Percentiles rank a stretch among this genome's conserved stretches.
These are phyloP conservation scores for Crenichthys baileyi DNA, from an alignment of 2,797 vertebrate species.

Conservation along the genomic window DNA sequence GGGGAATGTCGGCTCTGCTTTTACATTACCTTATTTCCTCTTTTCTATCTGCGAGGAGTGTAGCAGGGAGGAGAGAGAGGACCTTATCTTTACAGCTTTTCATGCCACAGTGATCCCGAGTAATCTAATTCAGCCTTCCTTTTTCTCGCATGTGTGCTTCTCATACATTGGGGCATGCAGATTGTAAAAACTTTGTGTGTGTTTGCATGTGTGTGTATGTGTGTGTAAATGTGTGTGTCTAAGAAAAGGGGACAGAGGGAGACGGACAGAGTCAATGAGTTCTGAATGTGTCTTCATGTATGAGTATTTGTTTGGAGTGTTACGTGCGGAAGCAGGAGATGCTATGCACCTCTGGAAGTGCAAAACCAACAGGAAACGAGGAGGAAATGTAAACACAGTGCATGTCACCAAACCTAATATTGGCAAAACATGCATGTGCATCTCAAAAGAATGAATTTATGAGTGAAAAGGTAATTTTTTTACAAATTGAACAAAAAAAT, in stretches of 20 bases:
- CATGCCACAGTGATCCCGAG: slow-evolving; percentile 78
- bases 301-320: slow-evolving; percentile 58
- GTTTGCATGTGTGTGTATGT: slow-evolving; percentile 8
- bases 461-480: not conserved
- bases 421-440: not conserved
- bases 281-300: slow-evolving; percentile 66
- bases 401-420: not conserved
- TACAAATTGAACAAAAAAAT: not conserved
- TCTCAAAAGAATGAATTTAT: not conserved
- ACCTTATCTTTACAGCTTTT: slow-evolving; percentile 77
- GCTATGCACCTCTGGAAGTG: slow-evolving; percentile 39
- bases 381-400: slow-evolving; percentile 6
- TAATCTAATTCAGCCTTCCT: slow-evolving; percentile 78
- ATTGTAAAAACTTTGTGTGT: slow-evolving; percentile 56
- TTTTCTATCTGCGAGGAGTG: slow-evolving; percentile 55
- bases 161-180: slow-evolving; percentile 73
- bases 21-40: slow-evolving; percentile 71
- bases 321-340: slow-evolving; percentile 38
- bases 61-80: slow-evolving; percentile 56
- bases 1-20: slow-evolving; percentile 49
- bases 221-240: slow-evolving; percentile 14
- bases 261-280: slow-evolving; percentile 64
- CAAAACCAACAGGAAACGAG: slow-evolving; percentile 9
- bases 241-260: slow-evolving; percentile 41
- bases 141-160: slow-evolving; percentile 73